Evolutionary conservation across 2,888 invertebrate species (phyloP), one percentile per base, ranked within the genome.

Genomic region (Melipona bicolor): DNA sequence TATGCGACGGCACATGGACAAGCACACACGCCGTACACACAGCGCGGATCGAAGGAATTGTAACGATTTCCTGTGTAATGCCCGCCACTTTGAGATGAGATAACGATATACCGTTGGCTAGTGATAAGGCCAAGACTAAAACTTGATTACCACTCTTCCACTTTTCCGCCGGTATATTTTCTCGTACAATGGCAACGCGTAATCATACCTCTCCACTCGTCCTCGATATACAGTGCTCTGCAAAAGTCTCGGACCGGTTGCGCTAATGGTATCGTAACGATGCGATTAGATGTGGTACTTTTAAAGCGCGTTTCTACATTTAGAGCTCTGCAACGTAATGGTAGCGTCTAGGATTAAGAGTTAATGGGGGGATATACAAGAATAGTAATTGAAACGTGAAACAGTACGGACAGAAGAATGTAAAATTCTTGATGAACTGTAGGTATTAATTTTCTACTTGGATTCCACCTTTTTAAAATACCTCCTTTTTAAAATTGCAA

Each of bases 1-100:
- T 52, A 19, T n/a, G 36, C 36, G 19, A 24, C 19, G 36, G 24
- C 50, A 21, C 49, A 64, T 4, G 32, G 19, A 64, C 15, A 43
- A 6, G 11, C 3, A 49, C 61, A 17, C 65, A 11, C 3, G 19
- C 4, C 17, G 19, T 32, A 49, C 67, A 49, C 9, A 21, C 64
- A 24, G 4, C 2, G 27, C 24, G 61, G 27, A 27, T 32, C 19
- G 72, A 64, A 64, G 32, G 84, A 79, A 82, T 84, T 79, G 77
- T 81, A 84, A 86, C 84, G 84, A 86, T 86, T 84, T 84, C 86
- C 81, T 81, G 81, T 81, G 81, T 61, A 78, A 78, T 70, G 77
- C 62, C 15, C 71, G 74, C 54, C 21, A 24, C 43, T 62, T 17
- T 19, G 0, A 5, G 83, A 84, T 78, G 81, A 64, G 80, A 82